Evolutionary conservation across 2,797 vertebrate species (phyloP), one percentile per base, ranked within the genome.

Genomic region (Choloepus didactylus): DNA sequence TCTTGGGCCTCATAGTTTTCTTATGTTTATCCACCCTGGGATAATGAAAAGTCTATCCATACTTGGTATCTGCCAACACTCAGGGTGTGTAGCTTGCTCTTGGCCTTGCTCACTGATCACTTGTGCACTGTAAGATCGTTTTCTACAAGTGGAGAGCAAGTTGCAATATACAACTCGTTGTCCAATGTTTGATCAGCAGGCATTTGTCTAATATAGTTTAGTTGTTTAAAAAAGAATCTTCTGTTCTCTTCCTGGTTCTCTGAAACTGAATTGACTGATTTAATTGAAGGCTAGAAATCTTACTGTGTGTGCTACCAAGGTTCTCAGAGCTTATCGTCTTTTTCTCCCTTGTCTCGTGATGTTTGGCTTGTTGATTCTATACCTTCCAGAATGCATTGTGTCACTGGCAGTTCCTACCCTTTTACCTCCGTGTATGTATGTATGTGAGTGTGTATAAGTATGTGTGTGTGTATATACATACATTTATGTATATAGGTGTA

Each of bases 31-130:
- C 73, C 31, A 82, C 35, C 9, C 14, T 70, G 85, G 56, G 72
- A 82, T 81, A 77, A 73, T 93, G 81, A 77, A 81, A 93, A 69
- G 14, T 77, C 81, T 97, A 6, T 93, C 23, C 41, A 62, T 51
- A 79, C 73, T 89, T 89, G 46, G 72, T 82, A 67, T 79, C 80
- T 90, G 84, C 89, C 92, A 88, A 38, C 11, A 84, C 75, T 49
- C 84, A 89, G 67, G 81, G 38, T 89, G 49, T 82, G 56, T n/a
- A 51, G 51, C 38, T 87, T 41, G 23, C 44, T 60, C 44, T 91
- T 64, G n/a, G 44, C 59, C 54, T 84, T 77, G 23, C 9, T 96
- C 76, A 56, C 60, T 77, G 66, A 54, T 29, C 16, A 44, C 49
- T 86, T 80, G 27, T 31, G 80, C 72, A 38, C n/a, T 81, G 11